Evolutionary conservation across 2,888 invertebrate species (phyloP), one percentile per base, ranked within the genome.

Genomic region (Agonopterix subpropinquella): DNA sequence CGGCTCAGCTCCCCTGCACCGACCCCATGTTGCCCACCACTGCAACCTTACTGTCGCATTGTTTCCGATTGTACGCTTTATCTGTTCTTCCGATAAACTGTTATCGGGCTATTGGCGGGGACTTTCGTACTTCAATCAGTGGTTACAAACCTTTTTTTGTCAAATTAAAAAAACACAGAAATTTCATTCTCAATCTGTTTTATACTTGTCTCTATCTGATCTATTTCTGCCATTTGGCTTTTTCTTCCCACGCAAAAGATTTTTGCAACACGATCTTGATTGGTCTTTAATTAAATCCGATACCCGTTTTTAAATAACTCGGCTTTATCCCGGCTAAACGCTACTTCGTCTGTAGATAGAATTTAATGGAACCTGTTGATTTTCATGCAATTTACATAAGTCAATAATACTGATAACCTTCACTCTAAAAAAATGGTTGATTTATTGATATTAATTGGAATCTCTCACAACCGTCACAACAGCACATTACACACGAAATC

Each of bases 31-130:
- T 50, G 50, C 51, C 45, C 45, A 51, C 53, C 55, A 55, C 55
- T 47, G 60, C 56, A 54, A 51, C 53, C 51, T 49, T 54, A 58
- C 59, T 65, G 59, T 65, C 56, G 68, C 70, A 67, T 13, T 66
- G 58, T 28, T 70, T 57, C 60, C 67, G 61, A 62, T 65, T 70
- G 61, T 68, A 59, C 49, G 81, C 82, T 83, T 83, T 80, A 55
- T 64, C 58, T 83, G 77, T 76, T 54, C 57, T 58, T 61, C 61
- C 28, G n/a, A 36, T 45, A 10, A 18, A 37, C 3, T 41, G 8
- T 39, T 41, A 28, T 28, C 7, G n/a, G 13, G 13, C 4, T 10
- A 37, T 47, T 43, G 10, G 37, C 35, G 44, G 44, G 41, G 10
- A 39, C 28, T 28, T 28, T 28, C 28, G 28, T 7, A 28, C 28